Evolutionary conservation across 92 coral and sea anemone species (phyloP), one percentile per base, ranked within the genome.

Genomic region (Isaurus tuberculatus): DNA sequence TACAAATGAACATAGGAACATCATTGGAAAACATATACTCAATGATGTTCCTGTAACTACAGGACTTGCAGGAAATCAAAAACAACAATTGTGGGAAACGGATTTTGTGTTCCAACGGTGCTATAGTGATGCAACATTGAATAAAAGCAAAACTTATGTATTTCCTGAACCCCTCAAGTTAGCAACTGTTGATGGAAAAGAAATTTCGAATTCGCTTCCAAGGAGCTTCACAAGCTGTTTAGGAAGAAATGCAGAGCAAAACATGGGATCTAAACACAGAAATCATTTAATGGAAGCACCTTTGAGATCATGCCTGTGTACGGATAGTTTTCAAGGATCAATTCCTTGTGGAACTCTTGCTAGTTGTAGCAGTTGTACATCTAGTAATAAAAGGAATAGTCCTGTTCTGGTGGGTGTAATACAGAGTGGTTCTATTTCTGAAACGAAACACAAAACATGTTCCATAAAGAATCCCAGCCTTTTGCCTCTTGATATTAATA

Each of bases 41-140:
- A 27, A 29, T 3, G 8, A 28, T 40, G 30, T 4, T 40, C 11
- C 43, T 16, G 9, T 13, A 28, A 2, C 20, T 29, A 65, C 77
- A 71, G 42, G 17, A 29, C 58, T 22, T 48, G 30, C 33, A 16
- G 79, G 36, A 25, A 19, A n/a, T 26, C 33, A 25, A 7, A 30
- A 23, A 15, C 79, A 48, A 48, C 14, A 44, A 28, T 28, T 28
- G 17, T 53, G 29, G 19, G 44, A 49, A 55, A 32, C 42, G 9
- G 65, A 74, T 7, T 17, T 31, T 17, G 2, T 27, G 25, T 25
- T n/a, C 1, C 81, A 57, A 42, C 67, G 67, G 10, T 57, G 81
- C 68, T 22, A 29, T 34, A 75, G 81, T 36, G 81, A 75, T n/a
- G 37, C 68, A 57, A 9, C 51, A 22, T 17, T 0, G 69, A 15